Evolutionary conservation across 2,888 invertebrate species (phyloP), one percentile per base, ranked within the genome.

Genomic region (Sisyra nigra): DNA sequence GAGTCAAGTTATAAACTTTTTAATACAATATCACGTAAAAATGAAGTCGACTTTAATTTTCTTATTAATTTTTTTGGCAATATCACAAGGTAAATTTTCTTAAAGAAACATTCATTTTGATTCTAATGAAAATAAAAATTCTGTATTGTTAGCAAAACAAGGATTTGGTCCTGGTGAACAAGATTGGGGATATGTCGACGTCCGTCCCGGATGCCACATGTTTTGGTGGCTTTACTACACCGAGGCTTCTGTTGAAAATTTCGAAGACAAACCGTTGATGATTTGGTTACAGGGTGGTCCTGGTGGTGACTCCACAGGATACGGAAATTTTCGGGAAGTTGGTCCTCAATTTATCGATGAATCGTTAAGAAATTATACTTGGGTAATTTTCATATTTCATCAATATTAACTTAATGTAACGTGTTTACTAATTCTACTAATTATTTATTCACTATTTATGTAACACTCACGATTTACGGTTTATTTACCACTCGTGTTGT

Each of bases 281-380:
- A 76, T 91, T 44, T 91, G 91, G 89, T 66, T 91, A 9, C 81
- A 89, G 69, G 89, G 91, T 3, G 89, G 89, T 0, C 89, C 89
- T 0, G 89, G 79, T 13, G 53, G 50, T 11, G 57, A 60, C 2
- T 58, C 59, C 2, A 57, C 60, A 2, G 73, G 72, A 6, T 70
- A 66, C 56, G 74, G 74, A 37, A 74, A 74, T 54, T 73, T 74
- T 53, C 55, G 62, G 48, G 72, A 73, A 54, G 61, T 72, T 44
- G 76, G 76, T 7, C 74, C 74, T 3, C 55, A 69, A 24, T 68
- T 69, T 51, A 55, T 62, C 14, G 53, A 69, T 37, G 55, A 69
- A 45, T 58, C 67, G 8, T 58, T 62, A n/a, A 63, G 76, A 47
- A 60, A 66, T 40, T 57, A 63, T 31, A 66, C 70, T 19, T 76